Conservation (phyloP, 2,888 invertebrate species). For the Tetragonisca angustula region DNA sequence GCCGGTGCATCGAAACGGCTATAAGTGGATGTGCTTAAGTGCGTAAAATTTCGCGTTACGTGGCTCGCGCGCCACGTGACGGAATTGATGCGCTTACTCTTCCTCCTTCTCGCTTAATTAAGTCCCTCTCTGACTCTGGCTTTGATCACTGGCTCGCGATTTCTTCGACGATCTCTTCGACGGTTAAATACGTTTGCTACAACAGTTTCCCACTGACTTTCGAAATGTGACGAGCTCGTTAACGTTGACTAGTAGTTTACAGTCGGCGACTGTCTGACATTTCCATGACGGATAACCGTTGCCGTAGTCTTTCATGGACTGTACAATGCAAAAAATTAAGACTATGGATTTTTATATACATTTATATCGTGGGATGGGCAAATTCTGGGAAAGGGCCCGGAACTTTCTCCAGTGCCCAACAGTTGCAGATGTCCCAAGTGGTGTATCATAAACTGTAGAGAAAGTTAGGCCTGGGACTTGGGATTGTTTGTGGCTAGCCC, state of each 20-base stretch:
- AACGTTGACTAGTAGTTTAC: conserved; percentile 8
- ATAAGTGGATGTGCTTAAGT: conserved; percentile 39
- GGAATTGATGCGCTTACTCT: neutral
- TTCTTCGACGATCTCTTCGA: neutral
- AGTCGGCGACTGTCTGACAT: conserved; percentile 40
- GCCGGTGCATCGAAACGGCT: conserved; percentile 41
- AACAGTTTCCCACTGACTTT: conserved; percentile 29
- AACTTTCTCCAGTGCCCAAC: no score
- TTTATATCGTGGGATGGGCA: no score
- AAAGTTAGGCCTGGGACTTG: no score
- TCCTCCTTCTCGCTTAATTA: conserved; percentile 35
- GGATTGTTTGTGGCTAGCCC: no score
- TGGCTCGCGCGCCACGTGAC: conserved; percentile 26
- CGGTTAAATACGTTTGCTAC: conserved; percentile 1
- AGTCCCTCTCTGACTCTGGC: conserved; percentile 9
- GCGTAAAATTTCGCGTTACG: conserved; percentile 38
- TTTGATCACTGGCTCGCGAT: neutral
- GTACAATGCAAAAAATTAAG: neutral
- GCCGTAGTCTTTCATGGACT: conserved; percentile 12
- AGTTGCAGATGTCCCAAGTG: no score
- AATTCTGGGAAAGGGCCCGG: no score
- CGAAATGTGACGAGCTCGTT: conserved; percentile 39
- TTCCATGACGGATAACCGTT: conserved; percentile 22
- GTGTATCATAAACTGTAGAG: no score
- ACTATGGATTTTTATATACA: no score